Percentiles rank a stretch among this genome's conserved stretches.
Evolutionary conservation across 2,113 vertebrate species (phyloP).

Genomic region (Prunella fulvescens): DNA sequence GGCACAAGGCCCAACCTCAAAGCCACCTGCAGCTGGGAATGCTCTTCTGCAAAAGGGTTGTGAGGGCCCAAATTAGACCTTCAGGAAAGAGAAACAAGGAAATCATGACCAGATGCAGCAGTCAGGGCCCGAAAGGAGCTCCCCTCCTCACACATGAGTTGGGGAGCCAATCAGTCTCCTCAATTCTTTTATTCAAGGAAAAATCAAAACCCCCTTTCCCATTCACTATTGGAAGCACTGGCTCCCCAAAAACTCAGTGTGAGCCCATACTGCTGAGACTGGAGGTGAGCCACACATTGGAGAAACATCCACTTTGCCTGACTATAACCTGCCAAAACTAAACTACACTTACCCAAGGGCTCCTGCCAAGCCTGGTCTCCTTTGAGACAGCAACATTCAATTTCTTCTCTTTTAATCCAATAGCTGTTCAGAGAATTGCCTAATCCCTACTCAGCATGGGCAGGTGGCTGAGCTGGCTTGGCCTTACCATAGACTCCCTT

Average conservation of each 20-base stretch:
- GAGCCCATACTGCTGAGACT: neutral
- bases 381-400: neutral
- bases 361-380: neutral
- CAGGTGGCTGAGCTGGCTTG: neutral
- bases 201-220: neutral
- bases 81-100: neutral
- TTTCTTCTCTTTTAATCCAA: neutral
- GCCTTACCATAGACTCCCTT: conserved; percentile 83
- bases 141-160: neutral
- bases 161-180: neutral
- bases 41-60: neutral
- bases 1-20: neutral
- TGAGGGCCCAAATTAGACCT: neutral
- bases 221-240: neutral
- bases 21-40: neutral
- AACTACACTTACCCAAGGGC: neutral
- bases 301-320: neutral
- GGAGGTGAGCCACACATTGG: neutral
- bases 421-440: neutral
- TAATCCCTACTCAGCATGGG: neutral
- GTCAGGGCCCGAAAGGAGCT: neutral
- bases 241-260: neutral
- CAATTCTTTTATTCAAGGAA: neutral
- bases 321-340: neutral
- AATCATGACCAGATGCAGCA: neutral